Base-by-base conservation (phyloP, 2,888 invertebrate genomes). In the Tachina fera region DNA sequence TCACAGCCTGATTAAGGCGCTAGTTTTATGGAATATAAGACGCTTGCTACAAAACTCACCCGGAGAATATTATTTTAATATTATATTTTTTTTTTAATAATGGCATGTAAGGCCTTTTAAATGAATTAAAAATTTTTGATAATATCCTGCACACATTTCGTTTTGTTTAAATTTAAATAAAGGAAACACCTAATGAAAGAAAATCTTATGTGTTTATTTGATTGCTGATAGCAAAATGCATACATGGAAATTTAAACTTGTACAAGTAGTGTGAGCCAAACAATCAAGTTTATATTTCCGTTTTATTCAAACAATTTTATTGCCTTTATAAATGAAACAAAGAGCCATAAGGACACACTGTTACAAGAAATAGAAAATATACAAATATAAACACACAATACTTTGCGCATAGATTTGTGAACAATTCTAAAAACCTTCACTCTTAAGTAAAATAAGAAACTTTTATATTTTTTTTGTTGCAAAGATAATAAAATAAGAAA, bases 221-320 rank as follows among this genome's bases (percentile, higher is more conserved):
- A 31, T 31, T 31, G 31, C 6, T 31, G 31, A 6, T 31, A 6
- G 6, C 13, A 56, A 10, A 58, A 58, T 14, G 3, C 31, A 31
- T 31, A 31, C 9, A 39, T n/a, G 45, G 19, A 47, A 76, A 22
- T 72, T 49, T 65, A 47, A 19, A 63, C 68, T n/a, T 65, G 70
- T 75, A 75, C 74, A n/a, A n/a, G 70, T 82, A 83, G 85, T 86
- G 85, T 83, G 71, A 86, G 76, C 65, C 67, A 79, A 82, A 86
- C 85, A 82, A 86, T 86, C 82, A 86, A 79, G 75, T 86, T 79
- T 82, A 75, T 86, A 71, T 86, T 83, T 86, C 85, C 85, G 85
- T 71, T 79, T 83, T 67, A 71, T 85, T 82, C 82, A 71, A 79
- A 71, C 85, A 67, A 79, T 85, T 85, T 75, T 83, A 86, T 79